Conservation (phyloP, 2,113 vertebrate genomes). For the Asarcornis scutulata region DNA sequence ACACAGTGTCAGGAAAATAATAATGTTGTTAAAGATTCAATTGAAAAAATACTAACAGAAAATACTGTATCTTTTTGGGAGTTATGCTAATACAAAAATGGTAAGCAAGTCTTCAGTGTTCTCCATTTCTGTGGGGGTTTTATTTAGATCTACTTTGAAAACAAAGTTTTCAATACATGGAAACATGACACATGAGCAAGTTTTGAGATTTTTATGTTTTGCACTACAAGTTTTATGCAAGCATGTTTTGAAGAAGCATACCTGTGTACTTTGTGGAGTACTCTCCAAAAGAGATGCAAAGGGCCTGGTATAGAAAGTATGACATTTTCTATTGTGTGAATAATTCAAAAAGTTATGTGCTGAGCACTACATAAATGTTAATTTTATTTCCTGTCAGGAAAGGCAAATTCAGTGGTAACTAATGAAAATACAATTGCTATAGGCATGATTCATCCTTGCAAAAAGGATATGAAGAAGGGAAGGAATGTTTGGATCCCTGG, state of each 20-base stretch:
- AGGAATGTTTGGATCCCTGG: neutral
- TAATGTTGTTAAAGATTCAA: neutral
- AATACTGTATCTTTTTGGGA: neutral
- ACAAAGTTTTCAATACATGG: too few relatives aligned
- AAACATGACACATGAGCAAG: neutral
- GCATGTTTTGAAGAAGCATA: neutral
- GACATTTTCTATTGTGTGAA: neutral
- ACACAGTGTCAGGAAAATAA: neutral
- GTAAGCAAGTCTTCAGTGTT: neutral
- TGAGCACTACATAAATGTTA: neutral
- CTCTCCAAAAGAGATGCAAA: neutral
- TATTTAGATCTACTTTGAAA: neutral
- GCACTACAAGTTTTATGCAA: neutral
- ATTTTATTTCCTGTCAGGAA: neutral
- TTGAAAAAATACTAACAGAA: neutral
- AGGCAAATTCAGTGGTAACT: neutral
- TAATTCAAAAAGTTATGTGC: neutral
- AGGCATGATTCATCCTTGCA: neutral
- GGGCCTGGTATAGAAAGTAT: neutral
- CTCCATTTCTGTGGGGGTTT: neutral
- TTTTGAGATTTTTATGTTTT: neutral
- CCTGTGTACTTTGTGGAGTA: neutral
- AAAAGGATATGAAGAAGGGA: neutral
- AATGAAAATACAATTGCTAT: neutral
- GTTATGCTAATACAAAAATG: neutral